Evolutionary conservation across 2,888 invertebrate species (phyloP), one percentile per base, ranked within the genome.

Genomic region (Beris morrisii): DNA sequence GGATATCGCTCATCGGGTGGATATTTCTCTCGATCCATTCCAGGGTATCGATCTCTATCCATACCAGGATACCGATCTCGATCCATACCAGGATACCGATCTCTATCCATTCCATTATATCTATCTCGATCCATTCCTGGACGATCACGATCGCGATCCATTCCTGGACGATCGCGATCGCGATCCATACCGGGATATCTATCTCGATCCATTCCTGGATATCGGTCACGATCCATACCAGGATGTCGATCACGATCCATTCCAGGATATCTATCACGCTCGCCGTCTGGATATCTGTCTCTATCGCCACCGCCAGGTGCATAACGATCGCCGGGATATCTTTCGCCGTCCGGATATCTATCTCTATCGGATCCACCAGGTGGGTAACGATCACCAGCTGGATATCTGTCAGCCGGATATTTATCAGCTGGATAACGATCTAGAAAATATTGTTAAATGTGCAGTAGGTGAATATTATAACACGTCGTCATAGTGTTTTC

Each of bases 11-110:
- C 61, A 38, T 61, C 61, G 2, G 52, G 50, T 28, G 79, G 79
- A 77, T 81, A 84, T 70, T 83, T 81, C 70, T 85, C 84, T 72
- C 82, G 82, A 78, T 83, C 80, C 66, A 83, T 81, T 72, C 75
- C 80, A 74, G 84, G 83, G 71, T 82, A 83, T 52, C 82, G 74
- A 64, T 78, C 77, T 6, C 70, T 78, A 69, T n/a, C 78, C 77
- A 5, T 69, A 30, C 4, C 67, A 50, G 78, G 76, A 69, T 75
- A 78, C 59, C 75, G 76, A 68, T 73, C 76, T 13, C 75, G 73
- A 67, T 73, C 76, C 64, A 7, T 70, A 30, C 6, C 69, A 55
- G 79, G 78, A 70, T 75, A 78, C 58, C 76, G 73, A 74, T 84
- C 83, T 54, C 74, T 73, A 30, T 78, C 74, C 55, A 53, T 55